Conservation (phyloP, 2,797 vertebrate genomes). For the Eurystomus glaucurus region DNA sequence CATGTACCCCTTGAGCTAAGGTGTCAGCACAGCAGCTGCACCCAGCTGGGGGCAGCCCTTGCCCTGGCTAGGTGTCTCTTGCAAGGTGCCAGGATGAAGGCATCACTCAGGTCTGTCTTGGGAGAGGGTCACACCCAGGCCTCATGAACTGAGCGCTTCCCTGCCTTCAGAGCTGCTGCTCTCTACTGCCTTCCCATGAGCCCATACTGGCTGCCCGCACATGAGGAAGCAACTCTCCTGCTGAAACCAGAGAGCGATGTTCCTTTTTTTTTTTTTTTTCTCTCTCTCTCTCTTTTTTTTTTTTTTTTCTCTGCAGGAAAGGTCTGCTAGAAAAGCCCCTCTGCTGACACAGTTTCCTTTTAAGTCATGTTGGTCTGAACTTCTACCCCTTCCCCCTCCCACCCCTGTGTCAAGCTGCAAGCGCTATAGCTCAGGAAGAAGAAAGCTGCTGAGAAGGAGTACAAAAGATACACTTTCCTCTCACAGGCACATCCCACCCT, state of each 20-base stretch:
- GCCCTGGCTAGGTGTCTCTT: fast-evolving
- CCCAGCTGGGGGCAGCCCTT: neutral
- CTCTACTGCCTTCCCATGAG: fast-evolving
- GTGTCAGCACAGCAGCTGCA: neutral
- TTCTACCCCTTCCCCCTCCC: neutral
- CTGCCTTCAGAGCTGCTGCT: neutral
- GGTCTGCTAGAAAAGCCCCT: neutral
- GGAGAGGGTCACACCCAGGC: neutral
- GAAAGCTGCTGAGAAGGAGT: neutral
- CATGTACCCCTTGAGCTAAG: fast-evolving
- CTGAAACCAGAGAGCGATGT: neutral
- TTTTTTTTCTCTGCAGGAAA: neutral
- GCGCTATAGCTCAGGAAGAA: neutral
- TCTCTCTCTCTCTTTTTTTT: neutral
- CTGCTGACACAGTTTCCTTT: neutral
- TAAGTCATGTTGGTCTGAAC: neutral
- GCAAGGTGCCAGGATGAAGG: neutral
- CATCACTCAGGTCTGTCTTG: fast-evolving
- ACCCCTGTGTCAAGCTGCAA: neutral
- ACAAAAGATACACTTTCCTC: neutral
- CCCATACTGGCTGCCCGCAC: neutral
- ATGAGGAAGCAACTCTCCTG: neutral
- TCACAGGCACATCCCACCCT: neutral
- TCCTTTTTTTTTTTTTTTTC: neutral
- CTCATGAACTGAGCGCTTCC: neutral